Conservation (phyloP, 2,888 invertebrate genomes). For the Drosophila antonietae region DNA sequence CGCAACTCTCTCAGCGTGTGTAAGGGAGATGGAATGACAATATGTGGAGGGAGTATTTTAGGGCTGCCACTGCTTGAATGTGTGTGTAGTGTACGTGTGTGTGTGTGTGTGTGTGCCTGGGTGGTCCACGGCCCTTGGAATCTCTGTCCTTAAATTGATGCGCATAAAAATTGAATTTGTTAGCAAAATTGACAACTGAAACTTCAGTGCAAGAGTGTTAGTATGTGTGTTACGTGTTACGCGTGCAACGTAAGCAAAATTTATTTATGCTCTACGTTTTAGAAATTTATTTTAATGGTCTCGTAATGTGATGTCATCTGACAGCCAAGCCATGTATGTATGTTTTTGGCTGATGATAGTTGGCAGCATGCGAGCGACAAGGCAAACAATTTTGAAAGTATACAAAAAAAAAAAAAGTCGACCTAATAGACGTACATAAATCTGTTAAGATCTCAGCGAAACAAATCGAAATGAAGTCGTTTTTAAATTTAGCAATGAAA, state of each 20-base stretch:
- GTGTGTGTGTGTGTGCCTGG: conserved; percentile 12
- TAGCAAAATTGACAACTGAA: conserved; percentile 74
- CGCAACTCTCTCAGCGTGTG: conserved; percentile 22
- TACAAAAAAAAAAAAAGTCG: conserved; percentile 8
- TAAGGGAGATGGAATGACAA: neutral
- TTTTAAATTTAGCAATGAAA: neutral
- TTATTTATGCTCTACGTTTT: conserved; percentile 53
- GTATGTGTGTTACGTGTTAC: conserved; percentile 22
- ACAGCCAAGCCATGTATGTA: conserved; percentile 10
- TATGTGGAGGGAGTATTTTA: neutral
- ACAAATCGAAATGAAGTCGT: conserved; percentile 1
- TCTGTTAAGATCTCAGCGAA: conserved; percentile 30
- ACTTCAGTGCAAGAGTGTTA: conserved; percentile 36
- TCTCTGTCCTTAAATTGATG: conserved; percentile 49
- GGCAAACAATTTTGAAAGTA: conserved; percentile 30
- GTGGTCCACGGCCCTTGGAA: conserved; percentile 43
- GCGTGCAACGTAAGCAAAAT: conserved; percentile 70
- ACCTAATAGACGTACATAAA: conserved; percentile 41
- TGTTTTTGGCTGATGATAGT: conserved; percentile 25
- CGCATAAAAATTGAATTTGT: conserved; percentile 77
- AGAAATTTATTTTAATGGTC: conserved; percentile 56
- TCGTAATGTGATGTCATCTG: conserved; percentile 60
- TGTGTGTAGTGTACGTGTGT: too few relatives aligned
- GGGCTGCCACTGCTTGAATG: neutral
- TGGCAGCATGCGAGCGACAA: conserved; percentile 17